Evolutionary conservation across 2,113 vertebrate species (phyloP).

Genomic region (Halichoerus grypus): DNA sequence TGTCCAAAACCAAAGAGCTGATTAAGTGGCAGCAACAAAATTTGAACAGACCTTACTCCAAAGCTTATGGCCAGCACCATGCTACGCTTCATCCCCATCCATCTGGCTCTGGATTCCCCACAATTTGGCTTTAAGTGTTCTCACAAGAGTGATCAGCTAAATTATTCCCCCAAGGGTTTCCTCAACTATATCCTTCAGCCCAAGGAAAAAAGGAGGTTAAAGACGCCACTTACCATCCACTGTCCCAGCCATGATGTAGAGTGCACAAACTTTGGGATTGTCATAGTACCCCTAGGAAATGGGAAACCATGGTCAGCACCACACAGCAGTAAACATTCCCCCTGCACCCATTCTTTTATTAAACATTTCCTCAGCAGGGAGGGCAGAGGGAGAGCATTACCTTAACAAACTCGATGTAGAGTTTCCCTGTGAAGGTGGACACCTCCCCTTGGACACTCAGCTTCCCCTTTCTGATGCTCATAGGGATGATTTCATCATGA

Average conservation of each 20-base stretch:
- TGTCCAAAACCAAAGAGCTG: neutral
- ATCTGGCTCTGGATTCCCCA: neutral
- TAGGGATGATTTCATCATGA: constrained; percentile 96
- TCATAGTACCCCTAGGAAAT: constrained; percentile 97
- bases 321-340: neutral
- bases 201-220: constrained; percentile 34
- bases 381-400: constrained; percentile 83
- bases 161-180: neutral
- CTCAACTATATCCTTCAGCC: neutral
- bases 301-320: constrained; percentile 56
- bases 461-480: constrained; percentile 96
- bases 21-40: constrained; percentile 10
- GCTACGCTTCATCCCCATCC: no score
- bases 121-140: neutral
- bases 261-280: constrained; percentile 98
- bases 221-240: constrained; percentile 92
- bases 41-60: neutral
- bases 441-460: constrained; percentile 97
- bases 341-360: neutral
- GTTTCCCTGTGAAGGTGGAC: constrained; percentile 98
- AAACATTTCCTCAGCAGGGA: neutral
- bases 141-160: neutral
- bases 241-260: constrained; percentile 97
- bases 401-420: constrained; percentile 98
- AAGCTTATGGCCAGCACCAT: neutral